A percentile compares a stretch with the other conserved stretches of the same genome.
These are phyloP conservation scores for Oncorhynchus kisutch DNA, from an alignment of 2,113 vertebrate species.

Conservation along the genomic window DNA sequence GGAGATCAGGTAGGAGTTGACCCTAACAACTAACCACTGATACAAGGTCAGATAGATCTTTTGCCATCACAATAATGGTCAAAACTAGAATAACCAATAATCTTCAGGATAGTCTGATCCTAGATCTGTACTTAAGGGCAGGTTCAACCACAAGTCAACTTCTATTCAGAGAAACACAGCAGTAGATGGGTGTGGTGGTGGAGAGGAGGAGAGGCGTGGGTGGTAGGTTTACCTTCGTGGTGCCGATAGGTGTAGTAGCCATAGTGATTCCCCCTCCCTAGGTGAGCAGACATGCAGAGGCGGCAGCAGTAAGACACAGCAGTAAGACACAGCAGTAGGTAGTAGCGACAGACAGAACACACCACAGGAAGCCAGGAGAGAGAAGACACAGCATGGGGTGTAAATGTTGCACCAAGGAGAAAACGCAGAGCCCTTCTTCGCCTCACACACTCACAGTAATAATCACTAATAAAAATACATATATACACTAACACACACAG, in stretches of 20 bases:
- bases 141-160: too few species aligned
- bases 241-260: conserved; percentile 93
- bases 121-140: too few species aligned
- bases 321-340: conserved; percentile 21
- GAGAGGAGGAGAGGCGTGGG: not conserved
- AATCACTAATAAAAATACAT: not conserved
- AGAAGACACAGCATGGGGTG: conserved; percentile 80
- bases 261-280: conserved; percentile 97
- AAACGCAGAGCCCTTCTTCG: conserved; percentile 44
- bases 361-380: conserved; percentile 58
- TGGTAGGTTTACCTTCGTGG: conserved; percentile 81
- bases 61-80: too few species aligned
- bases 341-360: conserved; percentile 71
- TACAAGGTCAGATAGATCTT: too few species aligned
- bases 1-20: too few species aligned
- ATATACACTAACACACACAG: conserved; percentile 8
- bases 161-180: too few species aligned
- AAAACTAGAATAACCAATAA: too few species aligned
- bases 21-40: too few species aligned
- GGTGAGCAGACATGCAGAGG: conserved; percentile 84
- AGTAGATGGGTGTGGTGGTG: too few species aligned
- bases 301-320: conserved; percentile 67
- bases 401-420: conserved; percentile 70
- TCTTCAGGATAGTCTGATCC: too few species aligned
- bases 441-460: conserved; percentile 6